These are phyloP conservation scores for Andrena chrysosceles DNA, from an alignment of 2,888 invertebrate species.

Conservation along the genomic window DNA sequence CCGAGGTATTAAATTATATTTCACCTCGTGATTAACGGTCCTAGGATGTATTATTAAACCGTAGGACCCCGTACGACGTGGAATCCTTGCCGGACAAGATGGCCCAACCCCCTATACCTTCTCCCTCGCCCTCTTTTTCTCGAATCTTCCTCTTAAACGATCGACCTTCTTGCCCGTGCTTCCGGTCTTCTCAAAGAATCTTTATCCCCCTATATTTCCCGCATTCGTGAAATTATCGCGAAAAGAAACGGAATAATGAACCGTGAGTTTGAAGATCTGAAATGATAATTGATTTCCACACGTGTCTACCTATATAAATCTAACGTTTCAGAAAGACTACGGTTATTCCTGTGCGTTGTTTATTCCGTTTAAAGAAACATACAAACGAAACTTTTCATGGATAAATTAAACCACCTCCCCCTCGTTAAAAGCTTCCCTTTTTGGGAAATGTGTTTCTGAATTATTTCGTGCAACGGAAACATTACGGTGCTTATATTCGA, in stretches of 20 bases:
- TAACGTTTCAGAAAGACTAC: too few species aligned
- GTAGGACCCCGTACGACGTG: constrained; percentile 60
- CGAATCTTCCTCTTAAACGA: constrained; percentile 23
- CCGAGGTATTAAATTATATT: constrained; percentile 78
- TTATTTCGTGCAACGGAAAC: constrained; percentile 8
- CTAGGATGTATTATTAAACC: constrained; percentile 76
- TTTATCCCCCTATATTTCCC: constrained; percentile 5
- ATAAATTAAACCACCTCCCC: constrained; percentile 19
- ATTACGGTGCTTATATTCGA: constrained; percentile 5
- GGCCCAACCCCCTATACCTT: constrained; percentile 39
- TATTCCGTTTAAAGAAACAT: not conserved
- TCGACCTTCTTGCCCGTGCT: constrained; percentile 31
- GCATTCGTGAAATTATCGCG: constrained; percentile 8
- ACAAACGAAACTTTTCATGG: not conserved
- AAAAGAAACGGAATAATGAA: constrained; percentile 2
- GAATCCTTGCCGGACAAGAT: constrained; percentile 74
- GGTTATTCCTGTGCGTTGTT: too few species aligned
- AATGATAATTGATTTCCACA: too few species aligned
- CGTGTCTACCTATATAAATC: too few species aligned
- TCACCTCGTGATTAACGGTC: constrained; percentile 77
- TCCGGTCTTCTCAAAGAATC: constrained; percentile 3
- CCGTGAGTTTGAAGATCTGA: not conserved
- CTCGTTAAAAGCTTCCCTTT: not conserved
- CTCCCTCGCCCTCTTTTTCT: constrained; percentile 19
- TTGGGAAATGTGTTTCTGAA: not conserved